phyloP scores from a whole-genome alignment of 2,113 vertebrate genomes.

The Okapia johnstoni region DNA sequence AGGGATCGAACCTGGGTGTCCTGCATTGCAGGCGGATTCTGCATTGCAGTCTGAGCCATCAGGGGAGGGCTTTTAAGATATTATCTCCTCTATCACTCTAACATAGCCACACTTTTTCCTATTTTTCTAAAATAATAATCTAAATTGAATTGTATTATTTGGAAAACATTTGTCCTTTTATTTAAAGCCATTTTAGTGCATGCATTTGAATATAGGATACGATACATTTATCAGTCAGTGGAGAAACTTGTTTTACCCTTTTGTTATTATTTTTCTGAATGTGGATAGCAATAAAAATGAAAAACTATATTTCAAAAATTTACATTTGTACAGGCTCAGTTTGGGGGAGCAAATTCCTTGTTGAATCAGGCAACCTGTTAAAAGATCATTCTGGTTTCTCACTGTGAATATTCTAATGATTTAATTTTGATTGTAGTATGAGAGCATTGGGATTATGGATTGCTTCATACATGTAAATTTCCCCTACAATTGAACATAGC shows the following conservation, averaged over 20 bases:
- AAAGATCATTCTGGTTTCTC: background rate
- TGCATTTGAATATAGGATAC: background rate
- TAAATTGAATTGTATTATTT: background rate
- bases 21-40: background rate
- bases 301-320: background rate
- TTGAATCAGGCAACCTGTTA: background rate
- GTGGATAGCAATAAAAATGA: background rate
- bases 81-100: background rate
- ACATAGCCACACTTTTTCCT: background rate
- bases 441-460: background rate
- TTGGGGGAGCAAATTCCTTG: background rate
- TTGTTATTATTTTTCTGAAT: background rate
- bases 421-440: background rate
- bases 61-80: background rate
- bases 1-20: background rate
- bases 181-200: background rate
- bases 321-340: background rate
- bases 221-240: background rate
- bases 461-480: background rate
- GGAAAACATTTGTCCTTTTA: background rate
- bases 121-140: background rate
- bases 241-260: background rate
- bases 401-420: background rate
- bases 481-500: background rate
- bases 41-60: background rate